Evolutionary conservation across 2,797 vertebrate species (phyloP), one percentile per base, ranked within the genome.

Genomic region (Bovichtus diacanthus): DNA sequence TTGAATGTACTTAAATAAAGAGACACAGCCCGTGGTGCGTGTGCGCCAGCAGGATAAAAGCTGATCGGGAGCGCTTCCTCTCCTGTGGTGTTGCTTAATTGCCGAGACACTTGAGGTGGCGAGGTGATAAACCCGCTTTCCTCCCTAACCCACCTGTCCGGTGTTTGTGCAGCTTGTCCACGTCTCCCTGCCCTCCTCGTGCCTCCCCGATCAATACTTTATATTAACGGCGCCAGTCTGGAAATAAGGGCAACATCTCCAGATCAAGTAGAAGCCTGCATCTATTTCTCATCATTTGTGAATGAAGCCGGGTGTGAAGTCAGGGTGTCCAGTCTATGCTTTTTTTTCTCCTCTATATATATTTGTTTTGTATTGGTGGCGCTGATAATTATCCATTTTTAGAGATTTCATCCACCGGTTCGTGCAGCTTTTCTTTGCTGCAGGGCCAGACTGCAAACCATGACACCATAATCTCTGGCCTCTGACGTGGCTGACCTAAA

Each of bases 401-500:
- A 18, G 9, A 34, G 9, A 34, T 8, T 27, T 34, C 31, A 34
- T 9, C 31, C 31, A 9, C 31, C 8, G 8, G 31, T 34, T 34
- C 31, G 27, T 27, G 5, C 27, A n/a, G n/a, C n/a, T n/a, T n/a
- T 27, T 27, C 27, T 27, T 27, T 27, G 25, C 25, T 27, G 41
- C 55, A 15, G 38, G 55, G 31, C 34, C 64, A 58, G 39, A 1
- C 72, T 59, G 12, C 9, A 5, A 43, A 50, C 61, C 19, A 19
- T 59, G 76, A 53, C 72, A 63, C 55, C 54, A 18, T 76, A 67
- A 75, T 74, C 58, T 83, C 27, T 60, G 69, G 53, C 21, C 31
- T 70, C 7, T 64, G 74, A 66, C 67, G 15, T 15, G 44, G n/a
- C 34, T 74, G 58, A 59, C 62, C 27, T 2, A 61, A 47, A 58